phyloP scores from a whole-genome alignment of 1,140 invertebrate genomes.

The Pararge aegeria region DNA sequence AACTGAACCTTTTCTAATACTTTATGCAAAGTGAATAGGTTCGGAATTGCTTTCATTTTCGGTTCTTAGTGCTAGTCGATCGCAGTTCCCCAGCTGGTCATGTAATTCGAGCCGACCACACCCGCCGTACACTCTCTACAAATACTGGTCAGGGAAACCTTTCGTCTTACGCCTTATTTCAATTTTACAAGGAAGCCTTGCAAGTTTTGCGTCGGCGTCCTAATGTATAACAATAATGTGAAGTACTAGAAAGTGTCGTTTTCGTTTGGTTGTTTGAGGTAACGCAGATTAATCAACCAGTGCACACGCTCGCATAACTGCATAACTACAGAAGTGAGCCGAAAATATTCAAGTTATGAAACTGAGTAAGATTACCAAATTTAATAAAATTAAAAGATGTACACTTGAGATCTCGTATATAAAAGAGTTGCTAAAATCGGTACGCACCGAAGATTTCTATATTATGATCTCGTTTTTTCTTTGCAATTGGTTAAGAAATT shows the following conservation, averaged over 20 bases:
- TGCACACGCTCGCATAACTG: no score
- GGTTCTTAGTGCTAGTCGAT: neutral
- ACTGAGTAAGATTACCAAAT: no score
- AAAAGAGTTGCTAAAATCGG: no score
- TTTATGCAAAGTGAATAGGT: neutral
- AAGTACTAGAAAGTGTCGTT: neutral
- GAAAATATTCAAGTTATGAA: no score
- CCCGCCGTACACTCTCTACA: slow-evolving; percentile 40
- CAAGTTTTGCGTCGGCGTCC: slow-evolving; percentile 9
- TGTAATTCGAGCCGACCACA: slow-evolving; percentile 45
- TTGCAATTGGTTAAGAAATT: no score
- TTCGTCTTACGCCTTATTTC: slow-evolving; percentile 38
- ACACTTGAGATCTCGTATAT: no score
- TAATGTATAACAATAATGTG: slow-evolving; percentile 1
- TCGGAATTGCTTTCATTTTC: neutral
- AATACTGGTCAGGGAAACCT: slow-evolving; percentile 43
- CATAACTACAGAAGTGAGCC: no score
- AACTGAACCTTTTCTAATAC: neutral
- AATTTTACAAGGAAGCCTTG: slow-evolving; percentile 39
- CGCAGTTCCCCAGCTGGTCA: slow-evolving; percentile 28
- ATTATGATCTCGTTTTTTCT: no score
- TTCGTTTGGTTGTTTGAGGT: neutral
- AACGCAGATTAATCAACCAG: neutral
- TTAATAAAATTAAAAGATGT: no score
- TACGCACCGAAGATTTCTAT: no score